Conservation (phyloP, 2,113 vertebrate species). For the Brachypodius melanocephalos region DNA sequence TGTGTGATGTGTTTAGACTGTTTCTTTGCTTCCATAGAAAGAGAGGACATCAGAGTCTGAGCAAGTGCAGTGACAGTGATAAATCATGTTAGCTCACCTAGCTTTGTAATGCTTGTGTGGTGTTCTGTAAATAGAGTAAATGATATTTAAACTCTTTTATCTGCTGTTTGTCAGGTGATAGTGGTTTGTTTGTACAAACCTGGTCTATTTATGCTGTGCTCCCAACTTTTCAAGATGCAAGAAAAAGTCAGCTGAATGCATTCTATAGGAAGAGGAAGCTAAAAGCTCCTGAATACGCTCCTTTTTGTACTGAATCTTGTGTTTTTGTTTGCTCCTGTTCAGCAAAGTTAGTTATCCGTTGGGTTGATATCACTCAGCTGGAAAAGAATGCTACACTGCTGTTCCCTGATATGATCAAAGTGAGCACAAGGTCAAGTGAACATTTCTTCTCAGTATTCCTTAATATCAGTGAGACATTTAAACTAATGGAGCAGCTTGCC, state of each 20-base stretch:
- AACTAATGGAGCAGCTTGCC: slow-evolving; percentile 95
- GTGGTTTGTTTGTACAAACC: background rate
- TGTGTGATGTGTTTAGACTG: background rate
- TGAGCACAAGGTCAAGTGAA: slow-evolving; percentile 88
- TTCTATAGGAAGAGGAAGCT: background rate
- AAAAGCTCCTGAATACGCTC: background rate
- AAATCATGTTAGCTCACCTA: background rate
- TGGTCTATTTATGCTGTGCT: background rate
- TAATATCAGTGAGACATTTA: slow-evolving; percentile 96
- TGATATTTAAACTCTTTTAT: background rate
- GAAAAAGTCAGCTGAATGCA: background rate
- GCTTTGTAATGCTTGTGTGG: background rate
- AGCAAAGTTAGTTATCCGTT: slow-evolving; percentile 96
- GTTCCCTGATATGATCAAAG: slow-evolving; percentile 91
- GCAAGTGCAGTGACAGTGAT: background rate
- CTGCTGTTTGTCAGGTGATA: background rate
- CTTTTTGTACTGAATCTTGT: background rate
- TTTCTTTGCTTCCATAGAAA: background rate
- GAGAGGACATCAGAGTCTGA: background rate
- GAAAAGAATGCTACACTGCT: slow-evolving; percentile 93
- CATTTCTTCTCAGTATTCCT: slow-evolving; percentile 97
- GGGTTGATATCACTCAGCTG: slow-evolving; percentile 96
- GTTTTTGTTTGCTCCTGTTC: background rate
- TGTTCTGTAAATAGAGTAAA: background rate
- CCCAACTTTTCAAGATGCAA: background rate